Evolutionary conservation across 2,113 vertebrate species (phyloP), one percentile per base, ranked within the genome.

Genomic region (Myotis yumanensis): DNA sequence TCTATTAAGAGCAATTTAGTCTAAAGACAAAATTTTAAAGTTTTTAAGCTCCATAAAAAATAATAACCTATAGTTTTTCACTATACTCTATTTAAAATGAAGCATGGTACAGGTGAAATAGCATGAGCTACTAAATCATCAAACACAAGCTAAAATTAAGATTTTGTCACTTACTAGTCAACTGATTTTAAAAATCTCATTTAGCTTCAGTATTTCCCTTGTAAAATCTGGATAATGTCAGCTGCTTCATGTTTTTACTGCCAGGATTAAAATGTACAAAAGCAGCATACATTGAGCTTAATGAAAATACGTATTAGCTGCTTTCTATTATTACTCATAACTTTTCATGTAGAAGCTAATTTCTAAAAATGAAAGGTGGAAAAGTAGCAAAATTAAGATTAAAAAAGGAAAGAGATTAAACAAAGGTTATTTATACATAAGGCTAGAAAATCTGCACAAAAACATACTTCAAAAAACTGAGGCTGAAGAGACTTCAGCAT

Each of bases 381-480:
- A 73, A 80, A 96, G n/a, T 64, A 30, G 43, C 35, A 94, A 93
- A 92, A 95, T 84, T 68, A 76, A 64, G 51, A 82, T 62, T 12
- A 64, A 69, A 76, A 82, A 86, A 90, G 18, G 43, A 69, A 71
- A 83, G 23, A 66, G 75, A 80, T 57, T 32, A 87, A 73, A 84
- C 43, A 92, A 59, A 92, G 28, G 17, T 18, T 59, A 66, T 16
- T 28, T 75, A 76, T 15, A 82, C 10, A 40, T n/a, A 81, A 76
- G 66, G 66, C 40, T 92, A 95, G 81, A 94, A 85, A 86, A 91
- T 90, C 64, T 80, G 30, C 20, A 84, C 37, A 90, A 80, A 86
- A 86, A 76, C 4, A 43, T 46, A 75, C 25, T 35, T 86, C 23
- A 71, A 73, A 94, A 84, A 57, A n/a, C 43, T 86, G 62, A 92